Evolutionary conservation across 2,113 vertebrate genomes (phyloP).

Genomic region (Chamaea fasciata): DNA sequence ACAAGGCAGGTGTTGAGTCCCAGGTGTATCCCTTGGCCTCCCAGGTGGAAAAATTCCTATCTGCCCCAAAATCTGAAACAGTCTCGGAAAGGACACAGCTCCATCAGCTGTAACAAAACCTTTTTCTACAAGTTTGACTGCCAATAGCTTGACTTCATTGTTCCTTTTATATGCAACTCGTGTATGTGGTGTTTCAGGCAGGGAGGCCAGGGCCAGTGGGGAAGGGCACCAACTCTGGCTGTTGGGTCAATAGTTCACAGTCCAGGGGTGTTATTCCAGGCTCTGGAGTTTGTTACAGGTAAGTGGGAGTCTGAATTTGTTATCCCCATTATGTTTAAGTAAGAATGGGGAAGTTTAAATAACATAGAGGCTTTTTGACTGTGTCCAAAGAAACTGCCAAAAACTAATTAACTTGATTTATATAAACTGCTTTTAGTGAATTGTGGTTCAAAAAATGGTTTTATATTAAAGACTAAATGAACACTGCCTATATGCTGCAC

Average conservation of each 20-base stretch:
- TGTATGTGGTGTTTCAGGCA: background rate
- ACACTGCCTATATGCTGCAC: constrained; percentile 44
- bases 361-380: background rate
- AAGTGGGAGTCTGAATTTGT: background rate
- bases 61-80: background rate
- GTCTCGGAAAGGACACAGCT: background rate
- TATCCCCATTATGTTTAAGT: background rate
- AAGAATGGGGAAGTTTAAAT: background rate
- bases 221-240: background rate
- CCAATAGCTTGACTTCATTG: constrained; percentile 37
- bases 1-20: background rate
- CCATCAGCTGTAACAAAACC: background rate
- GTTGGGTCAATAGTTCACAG: background rate
- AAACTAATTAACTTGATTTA: background rate
- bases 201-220: background rate
- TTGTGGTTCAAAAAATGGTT: background rate
- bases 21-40: constrained; percentile 6
- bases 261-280: background rate
- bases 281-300: background rate
- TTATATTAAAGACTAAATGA: constrained; percentile 4
- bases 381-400: constrained; percentile 53
- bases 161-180: background rate
- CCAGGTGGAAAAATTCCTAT: background rate
- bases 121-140: constrained; percentile 13
- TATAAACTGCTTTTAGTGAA: constrained; percentile 8